Percentiles rank a stretch among this genome's conserved stretches.
These are phyloP conservation scores for Adineta ricciae DNA, from an alignment of 2,888 invertebrate genomes.

Conservation along the genomic window DNA sequence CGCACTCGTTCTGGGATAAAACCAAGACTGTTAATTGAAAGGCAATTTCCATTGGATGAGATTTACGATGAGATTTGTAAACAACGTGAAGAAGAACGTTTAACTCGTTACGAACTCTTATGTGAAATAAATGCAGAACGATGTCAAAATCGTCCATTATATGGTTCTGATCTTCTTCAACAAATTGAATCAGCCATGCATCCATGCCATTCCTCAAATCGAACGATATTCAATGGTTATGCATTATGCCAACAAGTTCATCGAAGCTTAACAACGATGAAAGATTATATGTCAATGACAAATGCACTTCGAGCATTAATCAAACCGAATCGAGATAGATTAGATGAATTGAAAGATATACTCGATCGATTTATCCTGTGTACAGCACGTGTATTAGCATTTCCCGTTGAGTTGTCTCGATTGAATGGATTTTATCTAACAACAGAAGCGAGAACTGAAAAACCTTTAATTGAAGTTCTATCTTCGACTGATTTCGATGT, in stretches of 20 bases:
- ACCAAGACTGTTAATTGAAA: neutral
- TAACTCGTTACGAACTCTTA: neutral
- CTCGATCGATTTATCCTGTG: neutral
- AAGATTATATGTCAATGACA: neutral
- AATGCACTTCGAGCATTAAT: slow-evolving; percentile 51
- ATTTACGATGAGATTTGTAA: neutral
- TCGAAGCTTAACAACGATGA: neutral
- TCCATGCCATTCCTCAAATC: neutral
- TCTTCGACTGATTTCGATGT: neutral
- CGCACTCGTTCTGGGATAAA: neutral
- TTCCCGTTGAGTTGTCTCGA: neutral
- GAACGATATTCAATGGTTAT: neutral
- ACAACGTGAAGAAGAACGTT: neutral
- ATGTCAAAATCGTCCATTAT: neutral
- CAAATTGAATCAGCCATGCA: neutral
- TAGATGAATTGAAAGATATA: neutral
- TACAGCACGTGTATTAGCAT: neutral
- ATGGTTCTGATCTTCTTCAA: neutral
- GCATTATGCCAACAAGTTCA: neutral
- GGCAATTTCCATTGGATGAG: neutral
- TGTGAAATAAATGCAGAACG: neutral
- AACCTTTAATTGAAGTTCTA: neutral
- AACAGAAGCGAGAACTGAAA: neutral
- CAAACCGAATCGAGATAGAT: neutral
- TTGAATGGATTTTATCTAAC: neutral